Base-by-base conservation (phyloP, 2,113 vertebrate genomes). In the Lophotis ruficrista region DNA sequence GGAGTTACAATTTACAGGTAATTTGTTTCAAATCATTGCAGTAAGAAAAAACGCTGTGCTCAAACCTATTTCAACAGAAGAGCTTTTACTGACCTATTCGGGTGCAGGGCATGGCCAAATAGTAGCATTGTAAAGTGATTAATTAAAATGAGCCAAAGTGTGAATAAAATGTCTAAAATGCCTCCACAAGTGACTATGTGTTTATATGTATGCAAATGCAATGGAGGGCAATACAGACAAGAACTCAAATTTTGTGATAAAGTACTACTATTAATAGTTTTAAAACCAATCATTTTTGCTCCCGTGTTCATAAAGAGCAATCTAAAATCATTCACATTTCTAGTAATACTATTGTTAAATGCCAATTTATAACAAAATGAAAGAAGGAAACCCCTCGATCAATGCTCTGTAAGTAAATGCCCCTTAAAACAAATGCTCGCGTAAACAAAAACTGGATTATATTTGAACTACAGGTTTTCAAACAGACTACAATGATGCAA, bases 401-500 rank as follows among this genome's bases (percentile, higher is more conserved):
- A 31, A 6, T 76, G 72, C 30, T 81, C 51, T 23, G 12, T 54
- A 92, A 78, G 25, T 73, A 88, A 93, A 91, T 88, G 64, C 4
- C 43, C 54, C 33, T 89, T 73, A 71, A 90, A 91, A 72, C 14
- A 90, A 94, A 86, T 16, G 54, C 24, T 86, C 33, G 58, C 3
- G 1, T 68, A 86, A 90, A 86, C 16, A 71, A 92, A 91, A 94
- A 90, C 17, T 17, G 8, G 48, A 77, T 90, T 86, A n/a, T 64
- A 51, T 75, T 88, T 93, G 64, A 94, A 71, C 35, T 77, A 37
- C 7, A 87, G 72, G 38, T 84, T 96, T 90, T 84, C 65, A 94
- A 88, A 57, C 8, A 78, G 64, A 62, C 38, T 62, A 54, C 86
- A 89, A 31, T 71, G 31, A 73, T 81, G 77, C 91, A 91, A 83